Conservation (phyloP, 2,113 vertebrate species). For the Triplophysa tibetana region DNA sequence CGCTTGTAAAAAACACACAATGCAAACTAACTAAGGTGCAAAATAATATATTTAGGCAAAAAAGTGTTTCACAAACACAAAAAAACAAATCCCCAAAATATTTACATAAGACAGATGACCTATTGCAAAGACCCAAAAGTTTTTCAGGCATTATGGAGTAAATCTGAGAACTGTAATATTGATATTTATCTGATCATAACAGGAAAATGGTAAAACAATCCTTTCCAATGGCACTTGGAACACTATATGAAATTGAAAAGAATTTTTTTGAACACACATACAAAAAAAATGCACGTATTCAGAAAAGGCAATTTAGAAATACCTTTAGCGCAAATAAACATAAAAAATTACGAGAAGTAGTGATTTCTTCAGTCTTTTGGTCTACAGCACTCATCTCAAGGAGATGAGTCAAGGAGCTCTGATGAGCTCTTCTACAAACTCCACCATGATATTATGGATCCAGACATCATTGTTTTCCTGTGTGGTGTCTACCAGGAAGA, state of each 20-base stretch:
- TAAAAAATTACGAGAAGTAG: too few relatives aligned
- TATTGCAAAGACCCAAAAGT: conserved; percentile 24
- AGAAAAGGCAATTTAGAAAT: neutral
- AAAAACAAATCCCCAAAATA: neutral
- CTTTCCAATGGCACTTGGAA: neutral
- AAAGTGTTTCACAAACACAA: neutral
- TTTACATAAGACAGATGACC: neutral
- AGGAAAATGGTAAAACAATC: neutral
- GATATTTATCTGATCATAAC: neutral
- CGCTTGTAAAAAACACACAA: neutral
- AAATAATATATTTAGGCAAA: neutral
- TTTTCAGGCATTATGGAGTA: neutral
- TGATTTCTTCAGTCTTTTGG: neutral
- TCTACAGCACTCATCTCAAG: conserved; percentile 37
- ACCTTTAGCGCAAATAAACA: too few relatives aligned
- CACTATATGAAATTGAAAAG: neutral
- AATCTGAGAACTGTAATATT: neutral
- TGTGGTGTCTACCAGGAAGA: conserved; percentile 88
- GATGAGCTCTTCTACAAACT: conserved; percentile 68
- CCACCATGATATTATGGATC: conserved; percentile 88
- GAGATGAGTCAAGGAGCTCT: conserved; percentile 24
- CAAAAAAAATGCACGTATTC: neutral
- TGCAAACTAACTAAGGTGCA: conserved; percentile 30
- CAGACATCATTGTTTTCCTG: conserved; percentile 82
- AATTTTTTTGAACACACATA: neutral